A percentile compares a stretch with the other conserved stretches of the same genome.
These are phyloP conservation scores for Eriosoma lanigerum DNA, from an alignment of 1,140 invertebrate genomes.

Conservation along the genomic window DNA sequence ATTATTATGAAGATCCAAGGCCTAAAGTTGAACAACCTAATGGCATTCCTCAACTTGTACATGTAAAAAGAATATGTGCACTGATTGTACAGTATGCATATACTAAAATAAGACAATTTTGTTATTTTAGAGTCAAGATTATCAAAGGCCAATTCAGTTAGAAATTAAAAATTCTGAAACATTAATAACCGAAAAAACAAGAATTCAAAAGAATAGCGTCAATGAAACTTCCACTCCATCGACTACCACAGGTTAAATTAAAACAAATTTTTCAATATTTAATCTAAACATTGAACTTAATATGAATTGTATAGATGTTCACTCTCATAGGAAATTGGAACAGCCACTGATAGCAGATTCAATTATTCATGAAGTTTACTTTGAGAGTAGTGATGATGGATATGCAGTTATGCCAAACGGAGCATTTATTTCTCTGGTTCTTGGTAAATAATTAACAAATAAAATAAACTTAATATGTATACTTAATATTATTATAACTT, in stretches of 20 bases:
- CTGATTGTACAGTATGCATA: too few species aligned
- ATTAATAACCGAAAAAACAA: background rate
- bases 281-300: background rate
- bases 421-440: slow-evolving; percentile 79
- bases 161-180: slow-evolving; percentile 16
- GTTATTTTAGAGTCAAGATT: slow-evolving; percentile 18
- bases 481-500: background rate
- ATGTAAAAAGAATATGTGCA: background rate
- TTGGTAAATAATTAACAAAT: too few species aligned
- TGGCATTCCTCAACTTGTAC: slow-evolving; percentile 5
- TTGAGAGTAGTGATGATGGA: slow-evolving; percentile 62
- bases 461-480: too few species aligned
- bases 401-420: slow-evolving; percentile 65
- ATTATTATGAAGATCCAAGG: slow-evolving; percentile 40
- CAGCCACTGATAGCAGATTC: slow-evolving; percentile 56
- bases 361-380: slow-evolving; percentile 54
- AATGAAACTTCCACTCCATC: slow-evolving; percentile 16
- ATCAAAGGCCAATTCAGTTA: slow-evolving; percentile 1
- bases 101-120: background rate
- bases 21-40: slow-evolving; percentile 31
- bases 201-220: background rate
- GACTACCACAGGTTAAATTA: slow-evolving; percentile 20
- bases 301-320: slow-evolving; percentile 11
- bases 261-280: background rate
- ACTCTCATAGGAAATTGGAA: slow-evolving; percentile 56